phyloP scores from a whole-genome alignment of 2,113 vertebrate genomes.

The Toxotes chatareus region DNA sequence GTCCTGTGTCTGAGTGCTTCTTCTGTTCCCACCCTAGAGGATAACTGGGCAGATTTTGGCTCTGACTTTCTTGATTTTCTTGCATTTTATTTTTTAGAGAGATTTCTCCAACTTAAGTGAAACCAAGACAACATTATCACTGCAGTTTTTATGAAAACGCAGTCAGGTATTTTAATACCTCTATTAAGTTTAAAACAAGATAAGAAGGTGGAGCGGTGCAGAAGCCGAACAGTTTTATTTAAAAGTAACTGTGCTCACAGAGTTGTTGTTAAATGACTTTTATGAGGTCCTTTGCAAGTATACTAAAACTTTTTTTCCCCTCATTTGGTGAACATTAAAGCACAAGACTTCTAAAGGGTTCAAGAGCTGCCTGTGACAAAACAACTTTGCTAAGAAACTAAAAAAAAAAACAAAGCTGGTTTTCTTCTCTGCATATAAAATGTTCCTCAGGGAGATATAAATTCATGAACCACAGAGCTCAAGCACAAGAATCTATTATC shows the following conservation, averaged over 20 bases:
- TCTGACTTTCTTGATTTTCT: no score
- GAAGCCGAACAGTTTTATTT: neutral
- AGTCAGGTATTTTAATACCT: neutral
- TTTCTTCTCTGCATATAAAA: conserved; percentile 38
- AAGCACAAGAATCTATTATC: conserved; percentile 16
- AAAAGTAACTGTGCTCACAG: conserved; percentile 20
- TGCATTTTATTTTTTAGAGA: no score
- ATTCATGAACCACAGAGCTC: conserved; percentile 6
- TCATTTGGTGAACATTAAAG: conserved; percentile 26
- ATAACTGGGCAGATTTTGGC: no score
- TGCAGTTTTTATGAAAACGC: neutral
- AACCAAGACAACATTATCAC: neutral
- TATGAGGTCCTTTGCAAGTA: conserved; percentile 7
- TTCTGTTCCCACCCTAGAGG: no score
- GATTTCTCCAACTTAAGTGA: neutral
- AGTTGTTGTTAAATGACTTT: conserved; percentile 13
- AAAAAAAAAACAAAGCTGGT: conserved; percentile 17
- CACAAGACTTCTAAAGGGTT: neutral
- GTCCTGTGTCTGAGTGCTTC: neutral
- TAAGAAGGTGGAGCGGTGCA: conserved; percentile 1
- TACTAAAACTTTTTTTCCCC: neutral
- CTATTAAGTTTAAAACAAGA: conserved; percentile 12
- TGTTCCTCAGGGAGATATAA: conserved; percentile 18
- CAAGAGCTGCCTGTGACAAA: neutral
- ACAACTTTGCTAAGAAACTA: neutral